A percentile compares a stretch with the other conserved stretches of the same genome.
These are phyloP conservation scores for Neodon shergylaensis DNA, from an alignment of 2,113 vertebrate genomes.

Conservation along the genomic window DNA sequence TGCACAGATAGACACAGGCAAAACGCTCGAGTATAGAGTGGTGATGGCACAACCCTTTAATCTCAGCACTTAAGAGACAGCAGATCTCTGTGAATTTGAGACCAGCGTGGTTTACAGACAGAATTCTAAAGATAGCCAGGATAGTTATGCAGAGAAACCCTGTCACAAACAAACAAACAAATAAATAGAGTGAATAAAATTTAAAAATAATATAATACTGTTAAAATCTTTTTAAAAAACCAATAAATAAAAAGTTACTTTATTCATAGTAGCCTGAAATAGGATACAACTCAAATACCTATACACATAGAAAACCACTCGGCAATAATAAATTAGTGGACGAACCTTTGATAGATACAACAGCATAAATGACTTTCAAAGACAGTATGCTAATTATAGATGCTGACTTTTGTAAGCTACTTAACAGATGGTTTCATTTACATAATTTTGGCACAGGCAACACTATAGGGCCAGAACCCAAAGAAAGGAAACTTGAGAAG, in stretches of 20 bases:
- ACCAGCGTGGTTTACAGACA: background rate
- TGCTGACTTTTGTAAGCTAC: background rate
- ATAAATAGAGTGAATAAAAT: background rate
- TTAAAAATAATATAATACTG: background rate
- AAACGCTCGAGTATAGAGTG: background rate
- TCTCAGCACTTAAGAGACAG: background rate
- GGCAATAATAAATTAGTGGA: background rate
- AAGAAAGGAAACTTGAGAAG: background rate
- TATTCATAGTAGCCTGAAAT: background rate
- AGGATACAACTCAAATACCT: background rate
- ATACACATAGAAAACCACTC: background rate
- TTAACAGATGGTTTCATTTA: conserved; percentile 28
- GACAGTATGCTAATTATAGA: background rate
- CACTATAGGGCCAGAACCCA: background rate
- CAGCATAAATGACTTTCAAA: background rate
- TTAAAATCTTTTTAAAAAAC: background rate
- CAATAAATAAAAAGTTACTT: background rate
- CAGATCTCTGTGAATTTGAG: background rate
- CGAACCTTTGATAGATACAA: background rate
- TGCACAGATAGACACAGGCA: background rate
- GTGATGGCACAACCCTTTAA: background rate
- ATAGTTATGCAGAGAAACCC: background rate
- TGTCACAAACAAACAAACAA: background rate
- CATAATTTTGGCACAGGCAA: background rate
- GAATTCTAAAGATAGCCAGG: background rate